These are phyloP conservation scores for Chironomus tepperi DNA, from an alignment of 1,140 invertebrate species.

Conservation along the genomic window DNA sequence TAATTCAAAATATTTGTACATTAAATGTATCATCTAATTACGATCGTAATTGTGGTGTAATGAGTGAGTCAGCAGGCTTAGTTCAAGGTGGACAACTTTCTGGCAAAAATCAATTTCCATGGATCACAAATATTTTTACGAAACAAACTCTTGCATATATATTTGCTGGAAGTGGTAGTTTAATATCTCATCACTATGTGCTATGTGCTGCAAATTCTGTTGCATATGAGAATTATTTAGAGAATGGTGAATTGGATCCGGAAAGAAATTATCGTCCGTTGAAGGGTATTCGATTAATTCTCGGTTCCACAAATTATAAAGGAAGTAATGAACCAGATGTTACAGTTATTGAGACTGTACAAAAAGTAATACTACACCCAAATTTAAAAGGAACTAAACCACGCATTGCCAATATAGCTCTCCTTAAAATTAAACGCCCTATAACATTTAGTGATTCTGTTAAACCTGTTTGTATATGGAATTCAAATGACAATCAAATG, in stretches of 20 bases:
- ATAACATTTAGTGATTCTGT: background rate
- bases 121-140: slow-evolving; percentile 2
- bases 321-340: background rate
- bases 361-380: background rate
- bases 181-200: background rate
- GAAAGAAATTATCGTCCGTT: background rate
- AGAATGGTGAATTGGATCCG: background rate
- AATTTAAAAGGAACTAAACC: background rate
- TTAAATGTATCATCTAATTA: too few relatives aligned
- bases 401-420: background rate
- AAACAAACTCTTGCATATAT: background rate
- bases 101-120: slow-evolving; percentile 4
- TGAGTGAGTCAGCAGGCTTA: background rate
- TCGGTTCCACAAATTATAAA: background rate
- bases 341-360: background rate
- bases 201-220: background rate
- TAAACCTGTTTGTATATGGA: background rate
- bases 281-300: background rate
- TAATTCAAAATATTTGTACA: too few relatives aligned
- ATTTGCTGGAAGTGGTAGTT: background rate
- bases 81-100: slow-evolving; percentile 6
- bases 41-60: background rate
- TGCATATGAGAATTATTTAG: background rate
- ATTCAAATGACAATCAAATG: background rate
- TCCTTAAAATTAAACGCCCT: background rate